Conservation (phyloP, 1,140 invertebrate species). For the Drosophila prosaltans region DNA sequence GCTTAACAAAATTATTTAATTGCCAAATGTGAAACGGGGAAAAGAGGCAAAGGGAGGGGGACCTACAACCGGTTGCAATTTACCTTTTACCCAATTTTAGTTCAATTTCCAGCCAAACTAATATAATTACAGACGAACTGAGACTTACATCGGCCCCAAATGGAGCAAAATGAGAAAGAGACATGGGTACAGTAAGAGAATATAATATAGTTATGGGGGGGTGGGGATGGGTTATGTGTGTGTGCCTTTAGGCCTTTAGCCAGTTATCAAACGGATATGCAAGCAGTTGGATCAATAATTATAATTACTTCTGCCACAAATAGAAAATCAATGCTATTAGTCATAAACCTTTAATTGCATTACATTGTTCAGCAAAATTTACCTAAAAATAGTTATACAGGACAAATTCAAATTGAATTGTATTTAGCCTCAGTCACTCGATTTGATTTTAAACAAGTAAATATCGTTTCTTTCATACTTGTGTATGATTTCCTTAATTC, state of each 20-base stretch:
- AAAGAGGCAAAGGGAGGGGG: background rate
- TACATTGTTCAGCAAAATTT: background rate
- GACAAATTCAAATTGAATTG: background rate
- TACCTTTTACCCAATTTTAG: background rate
- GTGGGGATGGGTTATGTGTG: background rate
- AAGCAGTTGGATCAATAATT: conserved; percentile 8
- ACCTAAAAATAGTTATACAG: background rate
- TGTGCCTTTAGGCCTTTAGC: background rate
- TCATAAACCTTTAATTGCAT: background rate
- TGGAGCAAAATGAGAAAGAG: background rate
- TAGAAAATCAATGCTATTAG: conserved; percentile 9
- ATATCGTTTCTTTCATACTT: background rate
- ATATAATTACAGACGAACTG: conserved; percentile 15
- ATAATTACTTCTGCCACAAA: conserved; percentile 9
- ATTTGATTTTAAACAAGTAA: too few relatives aligned
- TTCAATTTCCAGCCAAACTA: conserved; percentile 23
- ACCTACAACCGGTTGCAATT: conserved; percentile 24
- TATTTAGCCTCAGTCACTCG: too few relatives aligned
- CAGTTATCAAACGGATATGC: conserved; percentile 3
- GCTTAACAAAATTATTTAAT: conserved; percentile 38
- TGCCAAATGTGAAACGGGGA: conserved; percentile 26
- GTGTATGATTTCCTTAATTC: background rate
- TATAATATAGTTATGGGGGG: background rate
- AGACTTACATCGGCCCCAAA: background rate
- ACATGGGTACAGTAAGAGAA: background rate